Percentiles rank a stretch among this genome's conserved stretches.
These are phyloP conservation scores for Stichopus chloronotus DNA, from an alignment of 35 echinoderm and acorn worm species.

Conservation along the genomic window DNA sequence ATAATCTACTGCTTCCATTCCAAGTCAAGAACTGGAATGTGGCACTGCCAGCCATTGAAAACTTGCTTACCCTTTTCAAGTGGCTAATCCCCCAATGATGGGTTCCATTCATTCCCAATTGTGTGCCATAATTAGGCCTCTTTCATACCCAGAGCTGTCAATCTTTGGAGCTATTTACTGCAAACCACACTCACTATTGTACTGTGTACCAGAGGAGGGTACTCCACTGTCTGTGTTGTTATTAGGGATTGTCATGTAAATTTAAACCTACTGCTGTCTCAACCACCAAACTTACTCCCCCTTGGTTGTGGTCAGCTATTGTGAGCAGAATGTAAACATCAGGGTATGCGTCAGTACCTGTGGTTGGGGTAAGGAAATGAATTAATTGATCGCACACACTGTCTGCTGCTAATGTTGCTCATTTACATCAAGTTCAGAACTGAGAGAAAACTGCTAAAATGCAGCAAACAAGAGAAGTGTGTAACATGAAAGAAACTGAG, in stretches of 20 bases:
- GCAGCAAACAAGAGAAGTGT: too few relatives aligned
- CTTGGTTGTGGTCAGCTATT: too few relatives aligned
- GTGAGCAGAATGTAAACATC: too few relatives aligned
- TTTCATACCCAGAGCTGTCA: constrained; percentile 35
- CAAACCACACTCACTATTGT: constrained; percentile 40
- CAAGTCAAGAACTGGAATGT: constrained; percentile 11
- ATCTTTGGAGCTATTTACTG: background rate
- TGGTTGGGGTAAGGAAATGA: too few relatives aligned
- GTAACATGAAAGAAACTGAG: too few relatives aligned
- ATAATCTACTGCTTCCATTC: constrained; percentile 21
- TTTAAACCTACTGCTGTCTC: background rate
- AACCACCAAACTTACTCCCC: constrained; percentile 34
- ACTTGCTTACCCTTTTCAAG: constrained; percentile 4
- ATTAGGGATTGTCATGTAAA: constrained; percentile 65
- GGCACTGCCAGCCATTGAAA: constrained; percentile 22
- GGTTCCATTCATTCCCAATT: constrained; percentile 38
- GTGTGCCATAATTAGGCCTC: constrained; percentile 43
- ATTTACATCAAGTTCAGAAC: too few relatives aligned
- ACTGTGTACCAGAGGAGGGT: constrained; percentile 22
- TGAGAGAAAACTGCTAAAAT: too few relatives aligned
- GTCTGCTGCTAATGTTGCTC: too few relatives aligned
- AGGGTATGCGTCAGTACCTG: too few relatives aligned
- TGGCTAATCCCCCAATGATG: constrained; percentile 38
- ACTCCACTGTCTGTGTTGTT: constrained; percentile 36
- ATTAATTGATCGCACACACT: too few relatives aligned